Conservation (phyloP, 2,797 vertebrate genomes). For the Dicrostonyx torquatus region DNA sequence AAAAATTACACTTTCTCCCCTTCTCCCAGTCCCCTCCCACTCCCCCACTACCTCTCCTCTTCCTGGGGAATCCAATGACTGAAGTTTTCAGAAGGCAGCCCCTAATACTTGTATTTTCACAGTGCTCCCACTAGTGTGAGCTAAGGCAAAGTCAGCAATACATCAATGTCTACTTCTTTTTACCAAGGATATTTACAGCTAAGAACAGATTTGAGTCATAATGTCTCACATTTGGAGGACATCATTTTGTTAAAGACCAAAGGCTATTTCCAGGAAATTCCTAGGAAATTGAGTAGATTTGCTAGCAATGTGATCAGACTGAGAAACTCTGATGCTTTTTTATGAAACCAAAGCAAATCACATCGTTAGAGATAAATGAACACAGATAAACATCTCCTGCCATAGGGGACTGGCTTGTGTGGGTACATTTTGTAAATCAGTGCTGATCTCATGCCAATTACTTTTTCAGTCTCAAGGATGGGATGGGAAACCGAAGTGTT, state of each 20-base stretch:
- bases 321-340: neutral
- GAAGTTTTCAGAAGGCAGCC: neutral
- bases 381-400: slow-evolving; percentile 2
- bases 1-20: no score
- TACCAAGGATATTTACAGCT: neutral
- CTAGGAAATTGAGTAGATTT: neutral
- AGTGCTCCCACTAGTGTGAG: neutral
- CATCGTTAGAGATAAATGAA: slow-evolving; percentile 49
- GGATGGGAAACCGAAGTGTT: slow-evolving; percentile 31
- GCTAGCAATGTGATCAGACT: neutral
- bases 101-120: neutral
- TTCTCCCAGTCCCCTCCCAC: no score
- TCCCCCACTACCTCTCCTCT: no score
- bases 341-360: slow-evolving; percentile 50
- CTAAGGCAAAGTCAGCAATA: no score
- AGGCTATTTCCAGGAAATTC: slow-evolving; percentile 20
- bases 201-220: neutral
- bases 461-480: slow-evolving; percentile 50
- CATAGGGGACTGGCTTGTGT: slow-evolving; percentile 2
- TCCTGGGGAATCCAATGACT: neutral
- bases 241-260: neutral
- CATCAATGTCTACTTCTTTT: neutral
- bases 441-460: slow-evolving; percentile 45
- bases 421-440: slow-evolving; percentile 8
- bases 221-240: neutral